A percentile compares a stretch with the other conserved stretches of the same genome.
phyloP scores from a whole-genome alignment of 2,888 invertebrate genomes.

The Fissipunctia ypsillon region DNA sequence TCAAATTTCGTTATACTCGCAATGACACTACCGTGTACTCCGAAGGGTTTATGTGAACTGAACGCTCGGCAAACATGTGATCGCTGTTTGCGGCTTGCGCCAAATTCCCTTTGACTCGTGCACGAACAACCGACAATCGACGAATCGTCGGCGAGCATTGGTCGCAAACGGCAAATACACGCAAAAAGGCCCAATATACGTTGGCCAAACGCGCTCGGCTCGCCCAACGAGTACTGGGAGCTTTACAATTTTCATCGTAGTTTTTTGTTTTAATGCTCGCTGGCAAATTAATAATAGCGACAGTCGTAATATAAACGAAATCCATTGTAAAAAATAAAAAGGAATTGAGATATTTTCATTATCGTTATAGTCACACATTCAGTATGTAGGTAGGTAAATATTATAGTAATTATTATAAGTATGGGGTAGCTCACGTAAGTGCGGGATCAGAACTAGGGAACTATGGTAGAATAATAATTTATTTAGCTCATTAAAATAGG shows the following conservation, averaged over 20 bases:
- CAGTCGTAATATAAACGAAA: slow-evolving; percentile 7
- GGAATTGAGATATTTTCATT: slow-evolving; percentile 56
- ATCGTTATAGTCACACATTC: slow-evolving; percentile 28
- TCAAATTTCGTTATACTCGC: no score
- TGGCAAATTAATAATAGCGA: neutral
- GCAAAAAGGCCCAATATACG: no score
- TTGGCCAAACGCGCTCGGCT: no score
- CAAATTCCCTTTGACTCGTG: no score
- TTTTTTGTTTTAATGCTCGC: neutral
- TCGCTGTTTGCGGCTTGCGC: no score
- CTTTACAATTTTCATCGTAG: neutral
- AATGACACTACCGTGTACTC: no score
- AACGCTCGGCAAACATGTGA: no score
- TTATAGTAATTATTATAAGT: slow-evolving; percentile 39
- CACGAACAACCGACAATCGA: no score
- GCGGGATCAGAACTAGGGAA: slow-evolving; percentile 65
- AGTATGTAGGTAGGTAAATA: slow-evolving; percentile 57
- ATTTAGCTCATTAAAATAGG: slow-evolving; percentile 41
- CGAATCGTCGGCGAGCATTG: no score
- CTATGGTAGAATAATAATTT: slow-evolving; percentile 55
- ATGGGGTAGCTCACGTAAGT: slow-evolving; percentile 64
- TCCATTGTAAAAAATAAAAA: slow-evolving; percentile 25
- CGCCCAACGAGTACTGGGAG: no score
- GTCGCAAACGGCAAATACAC: no score
- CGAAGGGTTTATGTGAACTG: no score